These are phyloP conservation scores for Echinometra lucunter DNA, from an alignment of 53 echinoderm and acorn worm species.

Conservation along the genomic window DNA sequence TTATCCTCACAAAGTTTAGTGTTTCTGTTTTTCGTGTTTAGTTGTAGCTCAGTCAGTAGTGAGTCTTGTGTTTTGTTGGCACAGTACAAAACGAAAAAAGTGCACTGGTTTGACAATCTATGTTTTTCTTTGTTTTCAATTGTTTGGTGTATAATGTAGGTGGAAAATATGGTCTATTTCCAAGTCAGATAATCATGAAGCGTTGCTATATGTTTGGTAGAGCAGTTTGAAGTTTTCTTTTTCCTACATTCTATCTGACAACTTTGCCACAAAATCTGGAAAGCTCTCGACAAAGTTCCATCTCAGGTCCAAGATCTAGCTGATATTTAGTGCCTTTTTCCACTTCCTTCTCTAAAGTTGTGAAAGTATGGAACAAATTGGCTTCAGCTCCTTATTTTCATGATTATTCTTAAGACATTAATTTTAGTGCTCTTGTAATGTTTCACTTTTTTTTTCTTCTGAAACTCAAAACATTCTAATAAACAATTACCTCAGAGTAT, in stretches of 20 bases:
- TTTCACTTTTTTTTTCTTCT: not conserved
- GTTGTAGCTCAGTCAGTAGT: conserved; percentile 44
- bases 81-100: conserved; percentile 30
- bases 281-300: not conserved
- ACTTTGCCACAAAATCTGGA: not conserved
- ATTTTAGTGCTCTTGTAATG: not conserved
- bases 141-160: conserved; percentile 36
- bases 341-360: not conserved
- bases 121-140: conserved; percentile 45
- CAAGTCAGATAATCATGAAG: not conserved
- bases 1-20: conserved; percentile 19
- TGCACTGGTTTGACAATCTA: conserved; percentile 50
- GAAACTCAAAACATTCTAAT: not conserved
- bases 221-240: not conserved
- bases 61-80: conserved; percentile 25
- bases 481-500: not conserved
- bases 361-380: not conserved
- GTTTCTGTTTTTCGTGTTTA: conserved; percentile 47
- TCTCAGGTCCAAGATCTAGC: conserved; percentile 25
- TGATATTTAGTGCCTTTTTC: conserved; percentile 41
- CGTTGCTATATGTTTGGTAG: not conserved
- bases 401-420: not conserved
- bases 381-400: conserved; percentile 22
- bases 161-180: not conserved
- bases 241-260: not conserved